phyloP scores from a whole-genome alignment of 2,888 invertebrate species.

The Notodonta ziczac region DNA sequence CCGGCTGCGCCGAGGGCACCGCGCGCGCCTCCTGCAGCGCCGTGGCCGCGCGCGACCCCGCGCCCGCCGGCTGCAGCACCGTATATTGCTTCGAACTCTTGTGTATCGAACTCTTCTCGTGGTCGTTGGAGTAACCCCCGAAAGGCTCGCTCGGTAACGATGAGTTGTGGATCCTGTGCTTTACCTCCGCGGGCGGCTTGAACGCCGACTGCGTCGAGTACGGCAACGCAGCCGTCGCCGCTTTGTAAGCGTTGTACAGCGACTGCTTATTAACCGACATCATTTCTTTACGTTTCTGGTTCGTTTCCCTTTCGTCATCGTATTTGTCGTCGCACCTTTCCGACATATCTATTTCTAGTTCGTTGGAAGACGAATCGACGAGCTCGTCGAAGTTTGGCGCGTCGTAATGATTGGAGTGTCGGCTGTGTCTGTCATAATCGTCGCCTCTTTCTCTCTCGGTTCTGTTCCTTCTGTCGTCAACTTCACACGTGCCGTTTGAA shows the following conservation, averaged over 20 bases:
- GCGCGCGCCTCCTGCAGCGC: conserved; percentile 90
- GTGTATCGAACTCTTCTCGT: conserved; percentile 67
- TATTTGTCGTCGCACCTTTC: conserved; percentile 88
- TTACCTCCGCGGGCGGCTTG: conserved; percentile 89
- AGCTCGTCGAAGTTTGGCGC: conserved; percentile 90
- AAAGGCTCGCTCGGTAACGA: conserved; percentile 88
- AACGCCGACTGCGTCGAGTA: conserved; percentile 92
- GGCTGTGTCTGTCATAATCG: conserved; percentile 73
- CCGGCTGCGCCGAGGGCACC: conserved; percentile 78
- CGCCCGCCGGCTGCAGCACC: conserved; percentile 92
- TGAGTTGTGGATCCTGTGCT: conserved; percentile 75
- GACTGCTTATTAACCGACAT: conserved; percentile 80
- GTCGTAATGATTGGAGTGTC: conserved; percentile 86
- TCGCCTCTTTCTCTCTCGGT: conserved; percentile 69
- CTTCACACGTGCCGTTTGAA: conserved; percentile 55
- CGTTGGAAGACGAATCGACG: conserved; percentile 91
- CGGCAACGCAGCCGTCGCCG: conserved; percentile 84
- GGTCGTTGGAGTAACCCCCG: conserved; percentile 87
- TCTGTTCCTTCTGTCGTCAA: conserved; percentile 52
- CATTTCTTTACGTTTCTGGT: conserved; percentile 81
- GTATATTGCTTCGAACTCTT: conserved; percentile 92
- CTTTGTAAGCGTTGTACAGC: conserved; percentile 81
- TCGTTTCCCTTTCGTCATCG: conserved; percentile 82
- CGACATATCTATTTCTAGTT: conserved; percentile 91
- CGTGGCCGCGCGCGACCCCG: conserved; percentile 91